These are phyloP conservation scores for Coleophora deauratella DNA, from an alignment of 2,888 invertebrate genomes.

Conservation along the genomic window DNA sequence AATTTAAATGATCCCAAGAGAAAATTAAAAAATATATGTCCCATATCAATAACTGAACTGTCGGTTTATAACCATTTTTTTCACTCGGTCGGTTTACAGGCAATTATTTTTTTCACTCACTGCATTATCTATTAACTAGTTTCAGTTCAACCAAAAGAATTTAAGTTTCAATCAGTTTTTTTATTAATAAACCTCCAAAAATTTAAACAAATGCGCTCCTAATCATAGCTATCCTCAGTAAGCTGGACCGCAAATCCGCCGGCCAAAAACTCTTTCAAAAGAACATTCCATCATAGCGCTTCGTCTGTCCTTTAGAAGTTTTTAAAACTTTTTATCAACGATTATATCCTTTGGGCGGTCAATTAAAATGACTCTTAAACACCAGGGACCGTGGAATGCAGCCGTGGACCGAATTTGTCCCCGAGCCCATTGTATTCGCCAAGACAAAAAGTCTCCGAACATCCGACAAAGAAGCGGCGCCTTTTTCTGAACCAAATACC, in stretches of 20 bases:
- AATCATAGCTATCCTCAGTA: conserved; percentile 13
- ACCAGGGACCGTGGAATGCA: conserved; percentile 51
- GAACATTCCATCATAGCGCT: conserved; percentile 63
- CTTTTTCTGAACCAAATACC: conserved; percentile 47
- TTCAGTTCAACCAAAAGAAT: too few relatives aligned
- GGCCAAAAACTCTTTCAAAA: conserved; percentile 38
- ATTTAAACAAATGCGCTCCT: too few relatives aligned
- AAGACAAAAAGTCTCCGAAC: conserved; percentile 36
- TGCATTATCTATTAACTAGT: too few relatives aligned
- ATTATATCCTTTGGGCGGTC: conserved; percentile 49
- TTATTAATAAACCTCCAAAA: too few relatives aligned
- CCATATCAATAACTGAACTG: too few relatives aligned
- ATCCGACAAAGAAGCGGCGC: conserved; percentile 58
- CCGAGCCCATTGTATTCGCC: conserved; percentile 50
- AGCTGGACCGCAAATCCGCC: conserved; percentile 20
- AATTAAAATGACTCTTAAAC: conserved; percentile 70
- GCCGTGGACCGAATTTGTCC: conserved; percentile 57
- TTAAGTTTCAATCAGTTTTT: too few relatives aligned
- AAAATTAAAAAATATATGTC: too few relatives aligned
- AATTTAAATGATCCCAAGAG: too few relatives aligned
- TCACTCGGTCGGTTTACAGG: too few relatives aligned
- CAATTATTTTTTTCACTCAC: too few relatives aligned
- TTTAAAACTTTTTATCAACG: conserved; percentile 31
- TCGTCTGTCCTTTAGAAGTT: conserved; percentile 25
- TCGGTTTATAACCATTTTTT: too few relatives aligned